Evolutionary conservation across 2,113 vertebrate species (phyloP).

Genomic region (Bettongia penicillata): DNA sequence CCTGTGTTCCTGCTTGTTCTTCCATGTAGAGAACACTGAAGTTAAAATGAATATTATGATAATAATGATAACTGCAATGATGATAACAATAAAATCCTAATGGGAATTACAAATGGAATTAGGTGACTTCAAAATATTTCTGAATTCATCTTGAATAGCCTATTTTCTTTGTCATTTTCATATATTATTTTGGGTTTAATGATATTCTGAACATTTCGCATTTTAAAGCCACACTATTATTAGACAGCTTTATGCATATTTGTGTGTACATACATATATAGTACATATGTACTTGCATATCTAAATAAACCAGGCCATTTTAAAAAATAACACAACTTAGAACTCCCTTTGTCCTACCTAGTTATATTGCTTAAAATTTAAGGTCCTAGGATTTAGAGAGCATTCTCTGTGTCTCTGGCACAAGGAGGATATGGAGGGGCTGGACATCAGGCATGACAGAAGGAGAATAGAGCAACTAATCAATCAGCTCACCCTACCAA

Average conservation of each 20-base stretch:
- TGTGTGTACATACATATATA: not conserved
- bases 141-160: not conserved
- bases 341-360: not conserved
- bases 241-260: not conserved
- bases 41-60: not conserved
- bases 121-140: not conserved
- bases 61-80: not conserved
- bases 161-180: not conserved
- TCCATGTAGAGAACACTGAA: not conserved
- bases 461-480: not conserved
- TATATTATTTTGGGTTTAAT: not conserved
- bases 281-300: not conserved
- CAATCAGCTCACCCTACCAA: not conserved
- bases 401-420: not conserved
- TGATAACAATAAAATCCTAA: not conserved
- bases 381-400: not conserved
- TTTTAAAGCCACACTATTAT: not conserved
- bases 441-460: not conserved
- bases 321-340: not conserved
- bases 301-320: not conserved
- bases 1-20: not conserved
- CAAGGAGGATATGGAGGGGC: not conserved
- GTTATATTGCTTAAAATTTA: not conserved
- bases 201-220: not conserved
- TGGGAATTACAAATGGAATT: not conserved